Evolutionary conservation across 2,797 vertebrate genomes (phyloP).

Genomic region (Diglossa cyanea): DNA sequence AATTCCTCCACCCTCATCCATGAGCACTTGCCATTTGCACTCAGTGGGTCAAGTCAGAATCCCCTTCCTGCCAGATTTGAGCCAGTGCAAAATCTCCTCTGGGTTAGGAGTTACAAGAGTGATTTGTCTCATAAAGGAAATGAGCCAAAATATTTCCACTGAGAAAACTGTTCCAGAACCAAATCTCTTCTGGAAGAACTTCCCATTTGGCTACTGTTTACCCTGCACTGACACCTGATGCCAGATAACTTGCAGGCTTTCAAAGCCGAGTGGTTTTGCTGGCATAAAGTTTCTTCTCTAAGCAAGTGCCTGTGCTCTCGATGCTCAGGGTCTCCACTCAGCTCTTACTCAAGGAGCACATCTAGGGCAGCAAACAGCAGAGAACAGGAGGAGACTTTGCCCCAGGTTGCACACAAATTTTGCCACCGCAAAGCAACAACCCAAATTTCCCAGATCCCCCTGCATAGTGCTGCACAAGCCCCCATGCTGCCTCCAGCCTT

Average conservation of each 20-base stretch:
- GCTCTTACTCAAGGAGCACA: not conserved
- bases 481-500: not conserved
- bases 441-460: rapidly evolving
- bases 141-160: not conserved
- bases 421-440: not conserved
- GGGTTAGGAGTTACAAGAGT: not conserved
- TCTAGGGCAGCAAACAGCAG: not conserved
- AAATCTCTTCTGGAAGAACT: not conserved
- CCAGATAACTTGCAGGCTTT: not conserved
- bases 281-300: not conserved
- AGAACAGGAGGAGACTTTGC: not conserved
- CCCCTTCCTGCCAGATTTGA: not conserved
- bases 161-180: not conserved
- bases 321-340: rapidly evolving
- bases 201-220: not conserved
- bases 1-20: not conserved
- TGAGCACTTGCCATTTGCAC: rapidly evolving
- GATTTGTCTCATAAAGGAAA: not conserved
- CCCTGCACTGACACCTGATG: not conserved
- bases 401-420: not conserved
- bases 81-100: not conserved
- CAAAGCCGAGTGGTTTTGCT: rapidly evolving
- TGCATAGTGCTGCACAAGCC: rapidly evolving
- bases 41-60: not conserved
- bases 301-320: rapidly evolving